These are phyloP conservation scores for Gari tellinella DNA, from an alignment of 2,888 invertebrate genomes.

Conservation along the genomic window DNA sequence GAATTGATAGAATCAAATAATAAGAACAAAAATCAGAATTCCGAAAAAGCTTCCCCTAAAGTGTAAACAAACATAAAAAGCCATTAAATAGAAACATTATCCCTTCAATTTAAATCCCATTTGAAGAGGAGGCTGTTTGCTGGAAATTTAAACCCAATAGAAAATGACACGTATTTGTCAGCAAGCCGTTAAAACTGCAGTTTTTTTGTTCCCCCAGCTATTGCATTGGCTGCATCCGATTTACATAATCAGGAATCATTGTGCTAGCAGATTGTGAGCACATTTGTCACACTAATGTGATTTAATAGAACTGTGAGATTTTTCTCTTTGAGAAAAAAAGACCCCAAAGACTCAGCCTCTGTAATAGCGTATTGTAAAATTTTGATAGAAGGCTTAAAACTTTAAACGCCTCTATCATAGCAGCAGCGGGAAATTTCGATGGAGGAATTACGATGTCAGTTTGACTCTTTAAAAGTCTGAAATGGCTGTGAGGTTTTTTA, in stretches of 20 bases:
- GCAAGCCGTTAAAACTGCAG: slow-evolving; percentile 41
- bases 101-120: slow-evolving; percentile 41
- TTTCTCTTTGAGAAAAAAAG: too few relatives aligned
- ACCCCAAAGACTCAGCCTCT: too few relatives aligned
- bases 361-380: too few relatives aligned
- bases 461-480: too few relatives aligned
- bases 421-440: too few relatives aligned
- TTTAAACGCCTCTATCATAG: too few relatives aligned
- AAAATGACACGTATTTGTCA: slow-evolving; percentile 54
- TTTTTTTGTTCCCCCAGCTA: slow-evolving; percentile 33
- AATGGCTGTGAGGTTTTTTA: too few relatives aligned
- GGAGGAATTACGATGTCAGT: too few relatives aligned
- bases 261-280: slow-evolving; percentile 33
- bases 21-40: background rate
- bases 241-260: slow-evolving; percentile 51
- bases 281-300: slow-evolving; percentile 43
- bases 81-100: slow-evolving; percentile 32
- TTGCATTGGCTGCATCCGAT: slow-evolving; percentile 51
- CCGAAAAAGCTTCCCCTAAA: slow-evolving; percentile 3
- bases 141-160: slow-evolving; percentile 59
- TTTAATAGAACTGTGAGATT: slow-evolving; percentile 36
- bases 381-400: too few relatives aligned
- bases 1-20: too few relatives aligned
- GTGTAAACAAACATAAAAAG: slow-evolving; percentile 38
- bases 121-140: slow-evolving; percentile 29